A percentile compares a stretch with the other conserved stretches of the same genome.
Evolutionary conservation across 1,140 invertebrate genomes (phyloP).

Genomic region (Brachionus angularis): DNA sequence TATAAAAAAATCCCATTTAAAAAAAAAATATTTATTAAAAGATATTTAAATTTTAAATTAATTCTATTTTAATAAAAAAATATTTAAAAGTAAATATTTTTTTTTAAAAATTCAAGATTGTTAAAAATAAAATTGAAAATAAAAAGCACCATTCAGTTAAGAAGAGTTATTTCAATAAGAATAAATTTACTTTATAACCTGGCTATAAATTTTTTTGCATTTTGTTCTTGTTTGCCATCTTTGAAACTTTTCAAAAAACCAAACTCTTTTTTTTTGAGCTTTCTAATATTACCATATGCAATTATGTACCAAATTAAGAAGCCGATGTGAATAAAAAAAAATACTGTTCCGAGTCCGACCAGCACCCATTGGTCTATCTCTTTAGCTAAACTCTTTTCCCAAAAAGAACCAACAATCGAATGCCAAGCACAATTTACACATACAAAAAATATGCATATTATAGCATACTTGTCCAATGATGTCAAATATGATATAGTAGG

Average conservation of each 20-base stretch:
- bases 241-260: not conserved
- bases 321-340: not conserved
- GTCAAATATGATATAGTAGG: constrained; percentile 28
- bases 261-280: not conserved
- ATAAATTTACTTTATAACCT: no score
- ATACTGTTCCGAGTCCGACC: not conserved
- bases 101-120: no score
- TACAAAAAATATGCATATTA: constrained; percentile 1
- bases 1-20: no score
- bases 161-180: no score
- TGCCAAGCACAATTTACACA: not conserved
- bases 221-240: no score
- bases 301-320: not conserved
- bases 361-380: not conserved
- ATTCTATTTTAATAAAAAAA: no score
- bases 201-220: no score
- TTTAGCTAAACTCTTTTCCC: not conserved
- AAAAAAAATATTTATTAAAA: no score
- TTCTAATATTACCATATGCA: not conserved
- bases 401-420: not conserved
- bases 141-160: no score
- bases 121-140: no score
- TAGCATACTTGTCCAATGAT: constrained; percentile 25
- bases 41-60: no score
- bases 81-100: no score